Conservation (phyloP, 53 echinoderm and acorn worm species). For the Astropecten irregularis region DNA sequence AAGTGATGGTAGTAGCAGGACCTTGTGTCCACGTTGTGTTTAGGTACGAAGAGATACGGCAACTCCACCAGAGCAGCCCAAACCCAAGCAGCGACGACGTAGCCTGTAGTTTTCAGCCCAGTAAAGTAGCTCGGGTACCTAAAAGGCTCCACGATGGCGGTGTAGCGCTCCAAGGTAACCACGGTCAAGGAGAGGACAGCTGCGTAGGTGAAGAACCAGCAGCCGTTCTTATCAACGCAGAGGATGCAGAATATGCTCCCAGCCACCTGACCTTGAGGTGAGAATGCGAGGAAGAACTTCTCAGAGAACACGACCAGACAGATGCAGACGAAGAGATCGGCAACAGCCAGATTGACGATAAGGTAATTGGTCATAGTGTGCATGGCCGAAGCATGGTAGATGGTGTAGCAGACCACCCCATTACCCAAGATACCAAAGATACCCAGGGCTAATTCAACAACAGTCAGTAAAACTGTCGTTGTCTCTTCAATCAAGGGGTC, state of each 20-base stretch:
- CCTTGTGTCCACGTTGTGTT: background rate
- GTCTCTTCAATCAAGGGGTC: no score
- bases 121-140: slow-evolving; percentile 68
- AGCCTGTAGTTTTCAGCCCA: background rate
- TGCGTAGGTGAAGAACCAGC: slow-evolving; percentile 53
- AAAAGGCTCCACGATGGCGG: slow-evolving; percentile 80
- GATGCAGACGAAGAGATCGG: slow-evolving; percentile 72
- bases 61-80: background rate
- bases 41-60: slow-evolving; percentile 14
- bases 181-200: slow-evolving; percentile 66
- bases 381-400: slow-evolving; percentile 71
- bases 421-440: slow-evolving; percentile 79
- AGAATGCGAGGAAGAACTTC: background rate
- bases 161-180: slow-evolving; percentile 74
- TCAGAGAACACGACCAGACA: slow-evolving; percentile 60
- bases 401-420: slow-evolving; percentile 70
- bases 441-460: slow-evolving; percentile 35
- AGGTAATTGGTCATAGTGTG: slow-evolving; percentile 87
- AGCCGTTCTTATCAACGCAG: slow-evolving; percentile 54
- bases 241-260: slow-evolving; percentile 64
- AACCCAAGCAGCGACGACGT: background rate
- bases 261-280: slow-evolving; percentile 20
- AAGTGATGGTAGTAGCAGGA: background rate
- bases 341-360: slow-evolving; percentile 73
- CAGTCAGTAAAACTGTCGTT: no score